Evolutionary conservation across 2,113 vertebrate genomes (phyloP).

Genomic region (Orycteropus afer): DNA sequence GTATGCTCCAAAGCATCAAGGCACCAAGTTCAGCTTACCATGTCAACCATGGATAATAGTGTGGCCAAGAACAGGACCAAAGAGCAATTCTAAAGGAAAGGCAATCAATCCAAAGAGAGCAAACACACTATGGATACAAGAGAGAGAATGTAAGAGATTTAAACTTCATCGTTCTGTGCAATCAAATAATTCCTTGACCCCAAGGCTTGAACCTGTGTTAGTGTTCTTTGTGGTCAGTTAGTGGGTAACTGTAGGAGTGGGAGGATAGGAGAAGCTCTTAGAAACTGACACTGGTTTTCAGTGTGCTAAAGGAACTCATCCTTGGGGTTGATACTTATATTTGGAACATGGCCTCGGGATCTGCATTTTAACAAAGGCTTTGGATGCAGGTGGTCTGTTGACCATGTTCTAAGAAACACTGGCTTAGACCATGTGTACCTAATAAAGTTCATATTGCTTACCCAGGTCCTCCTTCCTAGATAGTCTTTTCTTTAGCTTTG

Average conservation of each 20-base stretch:
- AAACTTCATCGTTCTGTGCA: neutral
- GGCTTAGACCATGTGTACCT: neutral
- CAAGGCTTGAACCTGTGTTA: neutral
- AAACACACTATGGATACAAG: neutral
- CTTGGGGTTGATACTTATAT: neutral
- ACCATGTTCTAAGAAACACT: neutral
- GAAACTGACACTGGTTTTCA: neutral
- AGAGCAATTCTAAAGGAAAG: slow-evolving; percentile 6
- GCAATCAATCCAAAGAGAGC: neutral
- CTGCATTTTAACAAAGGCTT: neutral
- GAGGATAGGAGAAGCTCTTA: neutral
- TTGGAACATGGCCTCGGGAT: neutral
- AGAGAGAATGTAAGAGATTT: neutral
- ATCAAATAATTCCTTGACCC: neutral
- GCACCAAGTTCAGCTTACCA: neutral
- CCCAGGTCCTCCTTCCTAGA: neutral
- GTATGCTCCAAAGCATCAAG: neutral
- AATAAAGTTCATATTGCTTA: neutral
- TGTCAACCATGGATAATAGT: neutral
- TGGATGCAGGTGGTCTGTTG: neutral
- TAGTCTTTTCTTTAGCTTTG: neutral
- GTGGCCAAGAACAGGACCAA: neutral
- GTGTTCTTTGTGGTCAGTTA: neutral
- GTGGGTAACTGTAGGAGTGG: neutral
- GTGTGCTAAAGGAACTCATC: neutral